Percentiles rank a stretch among this genome's conserved stretches.
phyloP scores from a whole-genome alignment of 2,113 vertebrate genomes.

The Microcebus griseorufus region DNA sequence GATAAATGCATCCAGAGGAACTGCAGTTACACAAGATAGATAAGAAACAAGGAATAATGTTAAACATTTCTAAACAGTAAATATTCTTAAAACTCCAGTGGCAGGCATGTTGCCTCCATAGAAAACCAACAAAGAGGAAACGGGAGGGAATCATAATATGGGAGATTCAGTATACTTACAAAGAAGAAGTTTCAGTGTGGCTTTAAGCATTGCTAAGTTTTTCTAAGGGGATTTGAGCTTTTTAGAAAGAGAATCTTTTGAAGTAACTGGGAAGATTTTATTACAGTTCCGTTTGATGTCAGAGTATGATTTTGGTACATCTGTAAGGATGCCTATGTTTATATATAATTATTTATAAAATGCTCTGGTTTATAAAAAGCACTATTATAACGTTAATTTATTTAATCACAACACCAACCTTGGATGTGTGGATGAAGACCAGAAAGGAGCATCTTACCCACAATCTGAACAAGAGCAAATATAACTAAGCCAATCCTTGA shows the following conservation, averaged over 20 bases:
- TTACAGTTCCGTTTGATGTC: not conserved
- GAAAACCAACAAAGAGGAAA: not conserved
- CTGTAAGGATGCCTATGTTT: not conserved
- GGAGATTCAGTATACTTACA: not conserved
- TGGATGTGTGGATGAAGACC: not conserved
- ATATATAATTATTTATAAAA: slow-evolving; percentile 41
- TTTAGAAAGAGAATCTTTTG: not conserved
- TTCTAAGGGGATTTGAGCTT: not conserved
- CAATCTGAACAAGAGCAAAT: not conserved
- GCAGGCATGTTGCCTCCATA: not conserved
- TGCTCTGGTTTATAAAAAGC: not conserved
- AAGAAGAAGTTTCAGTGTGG: not conserved
- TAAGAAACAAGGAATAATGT: not conserved
- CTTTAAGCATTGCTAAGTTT: not conserved
- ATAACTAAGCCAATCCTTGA: not conserved
- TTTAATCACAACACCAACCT: not conserved
- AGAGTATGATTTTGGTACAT: not conserved
- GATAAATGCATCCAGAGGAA: not conserved
- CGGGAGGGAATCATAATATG: not conserved
- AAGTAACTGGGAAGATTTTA: not conserved
- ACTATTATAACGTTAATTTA: not conserved
- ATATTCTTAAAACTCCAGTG: not conserved
- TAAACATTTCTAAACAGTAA: not conserved
- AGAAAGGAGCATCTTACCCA: not conserved
- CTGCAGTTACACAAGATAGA: not conserved